Base-by-base conservation (phyloP, 2,888 invertebrate genomes). In the Schizaphis graminum region DNA sequence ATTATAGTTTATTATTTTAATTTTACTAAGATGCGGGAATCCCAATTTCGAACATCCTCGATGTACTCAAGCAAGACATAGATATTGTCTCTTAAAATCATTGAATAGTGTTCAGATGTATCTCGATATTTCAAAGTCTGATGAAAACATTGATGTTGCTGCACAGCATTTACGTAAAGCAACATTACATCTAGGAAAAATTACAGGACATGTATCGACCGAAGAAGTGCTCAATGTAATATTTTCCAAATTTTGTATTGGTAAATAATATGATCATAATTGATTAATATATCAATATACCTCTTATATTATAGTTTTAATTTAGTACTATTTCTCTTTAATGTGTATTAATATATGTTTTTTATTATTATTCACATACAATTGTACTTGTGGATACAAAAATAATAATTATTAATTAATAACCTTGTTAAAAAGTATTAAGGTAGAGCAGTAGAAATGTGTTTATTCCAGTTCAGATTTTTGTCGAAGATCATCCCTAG, bases 171-270 rank as follows among this genome's bases (percentile, higher is more conserved):
- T 98, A 92, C 96, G 97, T 94, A 96, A 96, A 95, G 97, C 97
- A 0, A 96, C 97, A 87, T 96, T 96, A 95, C 97, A 97, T 95
- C 96, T 98, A 91, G 98, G 98, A 47, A 97, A 97, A 95, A 97
- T 98, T 95, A 97, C 98, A 8, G 98, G 98, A 0, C 96, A 97
- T 95, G 97, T 98, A 61, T 97, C 97, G 67, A 97, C 97, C 8
- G 98, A 98, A 95, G 97, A 98, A 95, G 97, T 98, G 95, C 96
- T 98, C 67, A 98, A 98, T 96, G 97, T 97, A 44, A 97, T 98
- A 95, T 98, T 98, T 95, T 97, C 96, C 96, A 97, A 98, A 95
- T 98, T 98, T 96, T 98, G 98, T 96, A 98, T 98, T 95, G 98
- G 98, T 94, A 98, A 98, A 96, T 98, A 92, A 95, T 28, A 26